Conservation (phyloP, 2,888 invertebrate species). For the Hirtodrosophila cameraria region DNA sequence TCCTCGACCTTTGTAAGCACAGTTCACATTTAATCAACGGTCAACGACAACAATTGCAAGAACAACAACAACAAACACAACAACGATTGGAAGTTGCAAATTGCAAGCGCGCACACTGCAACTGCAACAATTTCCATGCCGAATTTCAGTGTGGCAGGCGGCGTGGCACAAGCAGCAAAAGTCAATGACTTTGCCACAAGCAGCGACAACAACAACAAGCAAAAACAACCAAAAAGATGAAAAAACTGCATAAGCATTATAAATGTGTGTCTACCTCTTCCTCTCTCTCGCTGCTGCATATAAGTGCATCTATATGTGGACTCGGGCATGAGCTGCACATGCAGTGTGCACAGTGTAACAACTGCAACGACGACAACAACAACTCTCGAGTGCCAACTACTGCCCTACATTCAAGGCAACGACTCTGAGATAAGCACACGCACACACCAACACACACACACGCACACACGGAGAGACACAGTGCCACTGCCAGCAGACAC, state of each 20-base stretch:
- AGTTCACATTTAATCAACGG: slow-evolving; percentile 53
- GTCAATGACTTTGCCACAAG: slow-evolving; percentile 60
- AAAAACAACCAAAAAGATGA: slow-evolving; percentile 17
- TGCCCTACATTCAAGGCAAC: slow-evolving; percentile 79
- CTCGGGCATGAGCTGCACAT: slow-evolving; percentile 63
- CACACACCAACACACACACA: slow-evolving; percentile 35
- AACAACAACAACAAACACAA: slow-evolving; percentile 3
- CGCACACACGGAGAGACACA: slow-evolving; percentile 16
- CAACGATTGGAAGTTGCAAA: slow-evolving; percentile 11
- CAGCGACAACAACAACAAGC: slow-evolving; percentile 14
- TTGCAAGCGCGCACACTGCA: slow-evolving; percentile 6
- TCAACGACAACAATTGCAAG: slow-evolving; percentile 10
- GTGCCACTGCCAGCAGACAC: slow-evolving; percentile 71
- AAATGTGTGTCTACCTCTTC: background rate
- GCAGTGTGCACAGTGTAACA: slow-evolving; percentile 47
- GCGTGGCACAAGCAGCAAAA: no score
- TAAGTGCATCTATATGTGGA: slow-evolving; percentile 50
- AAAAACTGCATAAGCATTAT: slow-evolving; percentile 32
- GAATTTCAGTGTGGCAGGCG: slow-evolving; percentile 47
- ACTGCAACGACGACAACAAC: slow-evolving; percentile 44
- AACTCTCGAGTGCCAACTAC: slow-evolving; percentile 76
- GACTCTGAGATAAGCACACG: slow-evolving; percentile 74
- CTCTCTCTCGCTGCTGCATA: slow-evolving; percentile 5
- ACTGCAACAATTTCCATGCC: slow-evolving; percentile 53
- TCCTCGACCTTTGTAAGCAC: slow-evolving; percentile 54